Base-by-base conservation (phyloP, 2,113 vertebrate species). In the Hemibagrus wyckioides region DNA sequence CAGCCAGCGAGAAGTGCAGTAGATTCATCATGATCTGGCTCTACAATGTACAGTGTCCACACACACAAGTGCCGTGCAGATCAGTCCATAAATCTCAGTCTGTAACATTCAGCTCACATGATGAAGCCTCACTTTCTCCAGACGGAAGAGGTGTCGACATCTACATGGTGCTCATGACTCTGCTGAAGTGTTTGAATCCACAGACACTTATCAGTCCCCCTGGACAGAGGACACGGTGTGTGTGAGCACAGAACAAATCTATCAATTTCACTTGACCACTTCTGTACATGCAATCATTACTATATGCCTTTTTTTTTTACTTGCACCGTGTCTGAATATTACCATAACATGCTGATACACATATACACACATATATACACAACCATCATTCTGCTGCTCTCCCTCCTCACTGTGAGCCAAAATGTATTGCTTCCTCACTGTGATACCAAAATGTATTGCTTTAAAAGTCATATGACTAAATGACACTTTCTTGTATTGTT, bases 21-120 rank as follows among this genome's bases (percentile, higher is more conserved):
- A 93, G 90, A 95, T 94, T 91, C 94, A 94, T 95, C 94, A 95
- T 92, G 89, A 88, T 93, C 93, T 90, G 65, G 90, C 91, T 90
- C 90, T 91, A 82, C 90, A 91, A 90, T 85, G 88, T 89, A 91
- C 93, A 89, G 91, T 87, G 88, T 91, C 92, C 90, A 90, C 90
- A 92, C 91, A 93, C 93, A 93, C 91, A 90, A 95, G 94, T 94
- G 83, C 88, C 82, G 91, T 89, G 85, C 88, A 91, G 92, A 94
- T 93, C 92, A 95, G 93, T 94, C 91, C 94, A 95, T 95, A 95
- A 96, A 95, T 95, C 94, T 93, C 84, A 75, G 75, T 82, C 91
- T 36, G 7, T 84, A 56, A 84, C 50, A 39, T 52, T 84, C 90
- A 92, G 92, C 89, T 88, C 92, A 93, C 92, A 94, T 94, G 94